Evolutionary conservation across 2,888 invertebrate genomes (phyloP).

Genomic region (Gerris lacustris): DNA sequence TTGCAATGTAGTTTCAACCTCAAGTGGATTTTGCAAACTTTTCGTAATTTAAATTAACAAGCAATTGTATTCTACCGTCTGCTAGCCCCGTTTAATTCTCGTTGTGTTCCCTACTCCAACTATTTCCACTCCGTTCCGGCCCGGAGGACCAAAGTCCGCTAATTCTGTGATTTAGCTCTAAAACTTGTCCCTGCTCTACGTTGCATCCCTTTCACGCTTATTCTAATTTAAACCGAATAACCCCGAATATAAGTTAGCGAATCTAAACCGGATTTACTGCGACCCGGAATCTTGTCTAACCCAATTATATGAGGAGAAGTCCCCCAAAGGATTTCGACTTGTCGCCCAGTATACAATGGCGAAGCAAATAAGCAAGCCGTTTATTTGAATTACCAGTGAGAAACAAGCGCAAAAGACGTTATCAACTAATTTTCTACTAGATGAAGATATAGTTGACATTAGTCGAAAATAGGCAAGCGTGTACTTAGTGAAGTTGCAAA

Average conservation of each 20-base stretch:
- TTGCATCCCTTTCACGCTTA: neutral
- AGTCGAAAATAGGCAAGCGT: no score
- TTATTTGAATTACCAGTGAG: neutral
- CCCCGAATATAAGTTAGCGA: neutral
- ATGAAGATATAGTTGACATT: no score
- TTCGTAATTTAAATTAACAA: neutral
- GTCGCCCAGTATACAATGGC: neutral
- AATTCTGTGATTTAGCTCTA: neutral
- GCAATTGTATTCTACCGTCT: neutral
- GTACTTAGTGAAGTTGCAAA: no score
- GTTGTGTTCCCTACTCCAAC: neutral
- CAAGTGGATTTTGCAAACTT: neutral
- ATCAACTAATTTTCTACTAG: neutral
- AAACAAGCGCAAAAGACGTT: neutral
- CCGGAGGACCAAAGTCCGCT: neutral
- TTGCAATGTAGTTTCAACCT: neutral
- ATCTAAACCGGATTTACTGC: neutral
- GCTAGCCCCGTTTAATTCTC: neutral
- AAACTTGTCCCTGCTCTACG: neutral
- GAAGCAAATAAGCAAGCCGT: neutral
- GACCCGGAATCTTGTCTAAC: neutral
- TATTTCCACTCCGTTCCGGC: neutral
- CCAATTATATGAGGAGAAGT: neutral
- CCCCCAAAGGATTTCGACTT: no score
- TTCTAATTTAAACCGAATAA: slow-evolving; percentile 2